Conservation (phyloP, 2,797 vertebrate species). For the Clarias pachynema region DNA sequence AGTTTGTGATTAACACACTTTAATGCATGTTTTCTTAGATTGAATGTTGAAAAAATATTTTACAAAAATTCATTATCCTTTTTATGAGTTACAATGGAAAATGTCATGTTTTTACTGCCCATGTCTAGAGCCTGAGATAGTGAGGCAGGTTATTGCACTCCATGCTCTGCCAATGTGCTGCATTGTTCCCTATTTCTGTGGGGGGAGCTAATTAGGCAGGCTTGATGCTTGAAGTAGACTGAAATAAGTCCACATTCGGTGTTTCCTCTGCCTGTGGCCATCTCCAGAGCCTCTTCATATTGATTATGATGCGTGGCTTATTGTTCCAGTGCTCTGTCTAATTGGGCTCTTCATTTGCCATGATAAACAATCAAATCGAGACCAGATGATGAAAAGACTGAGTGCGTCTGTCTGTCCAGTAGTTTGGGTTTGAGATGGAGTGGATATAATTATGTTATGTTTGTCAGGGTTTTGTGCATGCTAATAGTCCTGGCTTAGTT, state of each 20-base stretch:
- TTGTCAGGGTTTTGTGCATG: background rate
- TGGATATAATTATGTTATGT: constrained; percentile 20
- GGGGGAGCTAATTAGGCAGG: constrained; percentile 24
- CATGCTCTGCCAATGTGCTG: background rate
- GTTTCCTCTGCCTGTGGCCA: background rate
- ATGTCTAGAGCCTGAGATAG: background rate
- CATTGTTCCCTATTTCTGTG: background rate
- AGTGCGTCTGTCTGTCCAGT: constrained; percentile 26
- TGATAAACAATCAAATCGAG: constrained; percentile 43
- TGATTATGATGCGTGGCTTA: constrained; percentile 40
- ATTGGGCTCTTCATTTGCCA: constrained; percentile 45
- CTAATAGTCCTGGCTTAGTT: background rate
- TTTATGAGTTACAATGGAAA: background rate
- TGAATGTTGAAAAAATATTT: background rate
- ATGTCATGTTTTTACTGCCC: background rate
- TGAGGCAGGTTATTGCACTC: background rate
- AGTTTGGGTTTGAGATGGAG: constrained; percentile 1
- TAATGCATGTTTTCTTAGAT: background rate
- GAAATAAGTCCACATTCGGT: constrained; percentile 14
- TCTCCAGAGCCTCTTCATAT: constrained; percentile 34
- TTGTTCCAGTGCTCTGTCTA: constrained; percentile 37
- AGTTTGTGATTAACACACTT: background rate
- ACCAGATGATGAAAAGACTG: constrained; percentile 37
- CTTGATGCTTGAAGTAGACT: constrained; percentile 20
- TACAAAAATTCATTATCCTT: background rate